A percentile compares a stretch with the other conserved stretches of the same genome.
phyloP scores from a whole-genome alignment of 2,888 invertebrate species.

The Agrochola lota region DNA sequence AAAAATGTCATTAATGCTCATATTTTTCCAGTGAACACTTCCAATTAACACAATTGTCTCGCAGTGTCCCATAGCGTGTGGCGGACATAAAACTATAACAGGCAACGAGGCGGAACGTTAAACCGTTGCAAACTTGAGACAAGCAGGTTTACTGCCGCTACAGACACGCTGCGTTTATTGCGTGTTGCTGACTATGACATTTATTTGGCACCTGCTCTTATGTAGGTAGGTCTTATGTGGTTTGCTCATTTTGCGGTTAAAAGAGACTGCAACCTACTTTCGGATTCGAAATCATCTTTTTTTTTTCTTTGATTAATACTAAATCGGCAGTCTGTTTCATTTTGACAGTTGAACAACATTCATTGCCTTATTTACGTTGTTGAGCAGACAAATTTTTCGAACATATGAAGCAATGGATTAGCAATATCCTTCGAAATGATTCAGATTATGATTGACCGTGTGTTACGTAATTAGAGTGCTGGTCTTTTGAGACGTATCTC shows the following conservation, averaged over 20 bases:
- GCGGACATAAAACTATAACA: constrained; percentile 71
- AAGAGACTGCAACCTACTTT: not conserved
- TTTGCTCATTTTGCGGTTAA: not conserved
- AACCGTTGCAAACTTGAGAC: constrained; percentile 71
- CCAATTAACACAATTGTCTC: constrained; percentile 65
- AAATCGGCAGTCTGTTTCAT: not conserved
- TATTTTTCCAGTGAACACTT: constrained; percentile 46
- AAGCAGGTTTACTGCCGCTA: constrained; percentile 71
- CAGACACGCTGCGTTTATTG: constrained; percentile 73
- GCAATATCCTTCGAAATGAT: too few species aligned
- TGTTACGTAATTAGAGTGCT: not conserved
- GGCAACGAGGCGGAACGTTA: constrained; percentile 66
- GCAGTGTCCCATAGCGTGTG: constrained; percentile 58
- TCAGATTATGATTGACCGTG: too few species aligned
- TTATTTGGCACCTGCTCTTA: constrained; percentile 66
- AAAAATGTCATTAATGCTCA: constrained; percentile 42
- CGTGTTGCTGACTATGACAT: constrained; percentile 64
- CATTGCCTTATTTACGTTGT: too few species aligned
- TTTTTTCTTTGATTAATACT: not conserved
- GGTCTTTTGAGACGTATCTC: not conserved
- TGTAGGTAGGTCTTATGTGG: constrained; percentile 10
- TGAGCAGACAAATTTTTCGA: too few species aligned
- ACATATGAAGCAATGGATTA: too few species aligned
- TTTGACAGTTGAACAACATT: too few species aligned
- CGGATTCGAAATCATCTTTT: not conserved